These are phyloP conservation scores for Antedon mediterranea DNA, from an alignment of 53 echinoderm and acorn worm species.

Conservation along the genomic window DNA sequence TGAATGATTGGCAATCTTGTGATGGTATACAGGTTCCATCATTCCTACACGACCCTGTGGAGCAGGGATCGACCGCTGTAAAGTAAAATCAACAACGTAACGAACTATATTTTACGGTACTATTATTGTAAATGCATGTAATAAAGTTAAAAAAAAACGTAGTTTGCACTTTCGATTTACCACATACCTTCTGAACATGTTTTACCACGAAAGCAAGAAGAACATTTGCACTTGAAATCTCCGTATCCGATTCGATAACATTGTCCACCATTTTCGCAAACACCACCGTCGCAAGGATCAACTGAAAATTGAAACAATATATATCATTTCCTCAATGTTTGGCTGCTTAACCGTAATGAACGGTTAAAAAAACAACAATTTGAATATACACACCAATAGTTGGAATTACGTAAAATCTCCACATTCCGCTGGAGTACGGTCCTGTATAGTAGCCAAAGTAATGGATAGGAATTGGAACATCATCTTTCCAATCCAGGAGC, in stretches of 20 bases:
- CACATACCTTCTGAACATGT: neutral
- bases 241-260: neutral
- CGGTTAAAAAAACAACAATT: too few species aligned
- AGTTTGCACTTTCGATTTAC: too few species aligned
- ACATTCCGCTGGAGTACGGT: constrained; percentile 19
- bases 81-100: neutral
- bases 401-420: constrained; percentile 13
- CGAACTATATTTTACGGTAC: too few species aligned
- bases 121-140: too few species aligned
- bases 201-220: neutral
- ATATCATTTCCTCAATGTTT: too few species aligned
- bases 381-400: too few species aligned
- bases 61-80: constrained; percentile 18
- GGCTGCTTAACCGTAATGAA: too few species aligned
- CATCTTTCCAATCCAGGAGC: constrained; percentile 12
- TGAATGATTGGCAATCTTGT: constrained; percentile 13
- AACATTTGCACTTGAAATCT: neutral
- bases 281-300: neutral
- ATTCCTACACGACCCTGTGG: constrained; percentile 6
- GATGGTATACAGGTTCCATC: constrained; percentile 9
- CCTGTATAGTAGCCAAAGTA: constrained; percentile 19
- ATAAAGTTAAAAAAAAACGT: neutral
- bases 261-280: neutral
- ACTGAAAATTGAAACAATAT: too few species aligned
- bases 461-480: neutral